Evolutionary conservation across 2,888 invertebrate genomes (phyloP).

Genomic region (Lumbricus terrestris): DNA sequence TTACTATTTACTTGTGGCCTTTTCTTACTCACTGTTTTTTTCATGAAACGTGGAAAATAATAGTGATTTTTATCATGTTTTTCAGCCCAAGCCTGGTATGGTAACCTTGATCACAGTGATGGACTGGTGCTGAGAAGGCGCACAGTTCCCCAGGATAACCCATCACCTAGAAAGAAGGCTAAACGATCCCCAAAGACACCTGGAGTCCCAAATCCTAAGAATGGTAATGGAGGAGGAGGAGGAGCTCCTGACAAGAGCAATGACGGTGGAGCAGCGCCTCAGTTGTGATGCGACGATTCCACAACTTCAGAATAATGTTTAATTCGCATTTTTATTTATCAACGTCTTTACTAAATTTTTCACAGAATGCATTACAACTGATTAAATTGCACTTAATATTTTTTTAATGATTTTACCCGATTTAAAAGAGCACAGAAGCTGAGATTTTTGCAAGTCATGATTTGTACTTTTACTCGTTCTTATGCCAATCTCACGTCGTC

Average conservation of each 20-base stretch:
- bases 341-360: neutral
- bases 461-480: neutral
- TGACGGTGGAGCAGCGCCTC: neutral
- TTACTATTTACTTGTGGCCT: too few species aligned
- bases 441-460: neutral
- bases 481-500: too few species aligned
- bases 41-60: neutral
- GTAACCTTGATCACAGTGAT: neutral
- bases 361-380: neutral
- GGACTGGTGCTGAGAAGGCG: neutral
- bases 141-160: neutral
- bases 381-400: neutral
- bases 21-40: neutral
- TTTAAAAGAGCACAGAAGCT: neutral
- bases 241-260: neutral
- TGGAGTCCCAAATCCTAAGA: neutral
- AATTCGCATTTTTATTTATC: neutral
- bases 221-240: neutral
- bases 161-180: neutral
- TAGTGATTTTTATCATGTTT: neutral
- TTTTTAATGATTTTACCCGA: neutral
- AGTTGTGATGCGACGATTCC: neutral
- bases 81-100: neutral
- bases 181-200: neutral
- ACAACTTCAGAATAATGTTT: neutral